Evolutionary conservation across 2,113 vertebrate species (phyloP).

Genomic region (Mus spicilegus): DNA sequence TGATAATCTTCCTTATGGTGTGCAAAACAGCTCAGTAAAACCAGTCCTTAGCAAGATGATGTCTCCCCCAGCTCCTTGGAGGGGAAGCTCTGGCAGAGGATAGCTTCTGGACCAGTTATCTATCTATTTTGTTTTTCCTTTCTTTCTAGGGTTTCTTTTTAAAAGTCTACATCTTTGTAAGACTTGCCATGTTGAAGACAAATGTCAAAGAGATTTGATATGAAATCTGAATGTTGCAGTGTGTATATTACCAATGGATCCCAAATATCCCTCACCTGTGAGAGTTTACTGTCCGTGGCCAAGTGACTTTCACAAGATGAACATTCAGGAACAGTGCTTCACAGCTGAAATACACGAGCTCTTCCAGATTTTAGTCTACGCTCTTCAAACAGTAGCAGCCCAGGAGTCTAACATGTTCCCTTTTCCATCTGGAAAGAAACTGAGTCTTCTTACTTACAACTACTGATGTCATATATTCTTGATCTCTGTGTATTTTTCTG

Average conservation of each 20-base stretch:
- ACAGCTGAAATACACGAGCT: conserved; percentile 49
- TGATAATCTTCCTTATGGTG: no score
- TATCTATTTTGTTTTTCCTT: no score
- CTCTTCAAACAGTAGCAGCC: conserved; percentile 66
- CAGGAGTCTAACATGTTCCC: conserved; percentile 1
- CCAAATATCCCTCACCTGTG: conserved; percentile 19
- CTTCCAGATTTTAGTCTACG: conserved; percentile 76
- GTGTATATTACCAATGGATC: conserved; percentile 74
- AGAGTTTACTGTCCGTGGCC: conserved; percentile 59
- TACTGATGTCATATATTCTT: conserved; percentile 37
- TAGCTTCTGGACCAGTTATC: no score
- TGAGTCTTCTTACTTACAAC: conserved; percentile 56
- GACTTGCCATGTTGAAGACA: conserved; percentile 5
- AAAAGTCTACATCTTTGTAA: conserved; percentile 27
- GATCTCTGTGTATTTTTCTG: conserved; percentile 48
- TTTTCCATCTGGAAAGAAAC: conserved; percentile 40
- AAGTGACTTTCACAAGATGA: conserved; percentile 75
- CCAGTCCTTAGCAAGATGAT: no score
- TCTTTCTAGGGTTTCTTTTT: background rate
- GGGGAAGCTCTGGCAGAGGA: no score
- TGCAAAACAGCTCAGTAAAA: no score
- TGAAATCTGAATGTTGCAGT: background rate
- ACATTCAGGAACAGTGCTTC: conserved; percentile 76
- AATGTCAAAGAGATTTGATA: background rate
- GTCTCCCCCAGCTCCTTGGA: no score